These are phyloP conservation scores for Sarcoramphus papa DNA, from an alignment of 2,797 vertebrate genomes.

Conservation along the genomic window DNA sequence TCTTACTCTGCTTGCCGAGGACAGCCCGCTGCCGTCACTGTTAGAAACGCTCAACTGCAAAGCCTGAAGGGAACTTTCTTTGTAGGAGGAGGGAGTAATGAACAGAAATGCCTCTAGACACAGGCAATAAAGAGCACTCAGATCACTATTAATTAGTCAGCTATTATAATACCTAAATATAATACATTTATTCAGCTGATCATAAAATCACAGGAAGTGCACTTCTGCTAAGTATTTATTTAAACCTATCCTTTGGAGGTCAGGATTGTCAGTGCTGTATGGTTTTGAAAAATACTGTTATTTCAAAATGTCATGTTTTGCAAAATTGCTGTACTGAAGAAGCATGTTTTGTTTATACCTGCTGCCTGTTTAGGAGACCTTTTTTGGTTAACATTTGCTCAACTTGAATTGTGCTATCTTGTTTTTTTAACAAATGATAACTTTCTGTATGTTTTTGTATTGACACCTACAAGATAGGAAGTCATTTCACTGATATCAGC, in stretches of 20 bases:
- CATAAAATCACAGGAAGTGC: background rate
- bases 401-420: background rate
- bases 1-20: background rate
- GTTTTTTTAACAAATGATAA: background rate
- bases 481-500: background rate
- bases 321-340: background rate
- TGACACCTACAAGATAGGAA: too few relatives aligned
- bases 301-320: background rate
- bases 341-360: background rate
- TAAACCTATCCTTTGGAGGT: background rate
- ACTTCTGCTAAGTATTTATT: background rate
- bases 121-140: conserved; percentile 26
- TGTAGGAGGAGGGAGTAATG: background rate
- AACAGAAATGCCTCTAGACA: background rate
- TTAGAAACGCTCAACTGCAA: background rate
- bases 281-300: background rate
- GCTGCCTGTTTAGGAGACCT: background rate
- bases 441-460: background rate
- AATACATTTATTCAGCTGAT: background rate
- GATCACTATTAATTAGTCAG: conserved; percentile 30
- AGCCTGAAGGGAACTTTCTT: background rate
- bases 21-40: background rate
- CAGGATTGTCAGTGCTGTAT: background rate
- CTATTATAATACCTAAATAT: background rate
- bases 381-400: background rate